Evolutionary conservation across 2,888 invertebrate genomes (phyloP), one percentile per base, ranked within the genome.

Genomic region (Hydropsyche betteni): DNA sequence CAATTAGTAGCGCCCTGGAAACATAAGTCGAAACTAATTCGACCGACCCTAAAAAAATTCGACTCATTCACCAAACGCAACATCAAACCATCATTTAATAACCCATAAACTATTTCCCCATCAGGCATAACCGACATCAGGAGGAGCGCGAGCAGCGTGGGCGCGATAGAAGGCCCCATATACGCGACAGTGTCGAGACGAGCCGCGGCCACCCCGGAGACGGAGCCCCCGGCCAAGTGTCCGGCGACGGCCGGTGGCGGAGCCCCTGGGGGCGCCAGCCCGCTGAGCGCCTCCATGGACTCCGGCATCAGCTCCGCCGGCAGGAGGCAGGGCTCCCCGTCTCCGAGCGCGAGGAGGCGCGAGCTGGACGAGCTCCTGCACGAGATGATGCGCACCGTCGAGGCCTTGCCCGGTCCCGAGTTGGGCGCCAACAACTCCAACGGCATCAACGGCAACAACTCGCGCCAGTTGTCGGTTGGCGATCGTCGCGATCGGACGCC

Each of bases 231-330:
- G 7, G 77, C 77, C 50, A 64, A 74, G 16, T 53, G 69, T 55
- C 76, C 70, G 53, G 34, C 70, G 64, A 61, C 58, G 14, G 78
- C 77, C 52, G 52, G 68, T 14, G 68, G 71, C 51, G 78, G 70
- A 55, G 53, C 68, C 70, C 64, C 58, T n/a, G 77, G 77, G 50
- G 58, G 74, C 44, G 89, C 91, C 81, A 92, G 92, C 83, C 92
- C 93, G 81, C 90, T 94, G 85, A 93, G 93, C 82, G 93, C 94
- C 84, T 95, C 95, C 85, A 94, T 95, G 92, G 95, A 95, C 89
- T 95, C 94, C 81, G 95, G 95, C 81, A 95, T 95, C 82, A 94
- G 94, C 82, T 93, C 94, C 77, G 91, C 91, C 85, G 91, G 91
- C 82, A 86, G 88, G 79, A 86, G 88, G 81, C 79, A 79, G 69